Base-by-base conservation (phyloP, 2,113 vertebrate genomes). In the Podarcis raffonei region DNA sequence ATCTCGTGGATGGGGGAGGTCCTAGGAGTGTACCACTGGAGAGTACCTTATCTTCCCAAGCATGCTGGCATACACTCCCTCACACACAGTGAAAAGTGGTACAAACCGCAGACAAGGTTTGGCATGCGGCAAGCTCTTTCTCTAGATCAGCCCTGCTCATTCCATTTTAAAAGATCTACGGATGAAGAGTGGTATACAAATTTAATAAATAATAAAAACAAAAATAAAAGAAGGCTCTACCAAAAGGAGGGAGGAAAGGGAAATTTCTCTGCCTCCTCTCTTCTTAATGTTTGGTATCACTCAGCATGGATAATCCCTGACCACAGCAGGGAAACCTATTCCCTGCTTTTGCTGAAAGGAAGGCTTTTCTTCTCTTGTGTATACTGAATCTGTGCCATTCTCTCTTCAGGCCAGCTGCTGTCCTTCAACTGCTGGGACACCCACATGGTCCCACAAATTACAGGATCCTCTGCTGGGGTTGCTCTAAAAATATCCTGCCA, bases 361-460 rank as follows among this genome's bases (percentile, higher is more conserved):
- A 92, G 65, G 48, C 35, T 83, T 93, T 94, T 93, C 62, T 90
- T 77, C 79, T 90, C 89, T 89, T 94, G 88, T 94, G 84, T 91
- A 89, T 82, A 90, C 89, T 94, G 92, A 95, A 93, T n/a, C 87
- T 89, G 42, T 95, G 93, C 91, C 93, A 95, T 88, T 89, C 89
- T 88, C 94, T 95, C 92, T 95, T 93, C 90, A 94, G 91, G 94
- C 92, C 89, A 88, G 68, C 86, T 90, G 91, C 89, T 95, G 90
- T 91, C 93, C 89, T 82, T 92, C 90, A 93, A 92, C 93, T 95
- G 89, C 92, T 94, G 86, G 96, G 95, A 97, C 95, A 97, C 96
- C 95, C 96, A 96, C 95, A 92, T 89, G 91, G 90, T 95, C 91
- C 95, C 88, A 15, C 94, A 96, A 97, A 97, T 97, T 96, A 96